These are phyloP conservation scores for Chlorops oryzae DNA, from an alignment of 1,140 invertebrate species.

Conservation along the genomic window DNA sequence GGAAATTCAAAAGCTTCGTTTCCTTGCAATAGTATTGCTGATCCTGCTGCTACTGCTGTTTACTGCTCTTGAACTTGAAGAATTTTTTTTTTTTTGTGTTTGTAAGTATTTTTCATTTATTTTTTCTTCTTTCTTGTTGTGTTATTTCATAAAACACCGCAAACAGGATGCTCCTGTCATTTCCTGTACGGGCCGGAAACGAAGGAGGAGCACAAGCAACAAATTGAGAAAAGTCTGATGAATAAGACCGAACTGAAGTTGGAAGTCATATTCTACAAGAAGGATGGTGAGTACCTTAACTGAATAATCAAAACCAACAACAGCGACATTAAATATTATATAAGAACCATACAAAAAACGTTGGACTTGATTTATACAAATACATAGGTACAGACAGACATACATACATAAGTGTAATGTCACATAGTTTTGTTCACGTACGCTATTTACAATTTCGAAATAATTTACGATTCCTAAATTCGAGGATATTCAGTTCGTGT, in stretches of 20 bases:
- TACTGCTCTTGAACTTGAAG: not conserved
- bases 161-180: conserved; percentile 78
- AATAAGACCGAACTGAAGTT: conserved; percentile 86
- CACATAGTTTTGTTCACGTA: no score
- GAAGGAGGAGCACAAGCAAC: conserved; percentile 75
- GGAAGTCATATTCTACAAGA: conserved; percentile 92
- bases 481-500: no score
- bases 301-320: no score
- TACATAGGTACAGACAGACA: no score
- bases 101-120: not conserved
- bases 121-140: not conserved
- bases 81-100: not conserved
- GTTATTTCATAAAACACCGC: not conserved
- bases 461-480: no score
- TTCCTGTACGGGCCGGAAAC: conserved; percentile 92
- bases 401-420: no score
- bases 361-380: no score
- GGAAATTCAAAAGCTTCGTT: no score
- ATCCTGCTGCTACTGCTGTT: no score
- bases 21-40: no score
- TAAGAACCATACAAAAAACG: conserved; percentile 8
- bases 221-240: conserved; percentile 85
- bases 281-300: conserved; percentile 77
- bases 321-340: conserved; percentile 10
- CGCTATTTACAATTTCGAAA: no score